Evolutionary conservation across 2,797 vertebrate species (phyloP).

Genomic region (Sciaenops ocellatus): DNA sequence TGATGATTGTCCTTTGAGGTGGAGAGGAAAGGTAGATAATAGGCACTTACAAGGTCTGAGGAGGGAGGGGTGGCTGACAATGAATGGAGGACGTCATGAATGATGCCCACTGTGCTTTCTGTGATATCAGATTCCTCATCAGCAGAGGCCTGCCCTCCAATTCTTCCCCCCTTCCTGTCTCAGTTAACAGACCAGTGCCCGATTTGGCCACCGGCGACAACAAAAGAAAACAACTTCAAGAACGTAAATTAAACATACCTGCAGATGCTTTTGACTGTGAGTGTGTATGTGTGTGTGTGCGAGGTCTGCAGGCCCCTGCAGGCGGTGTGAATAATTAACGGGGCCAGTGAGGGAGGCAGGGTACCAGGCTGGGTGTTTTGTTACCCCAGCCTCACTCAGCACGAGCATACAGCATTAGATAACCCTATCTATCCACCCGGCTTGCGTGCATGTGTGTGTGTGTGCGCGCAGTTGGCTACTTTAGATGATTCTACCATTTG

Average conservation of each 20-base stretch:
- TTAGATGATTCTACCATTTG: constrained; percentile 79
- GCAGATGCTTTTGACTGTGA: constrained; percentile 61
- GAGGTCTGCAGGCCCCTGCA: constrained; percentile 67
- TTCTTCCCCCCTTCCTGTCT: constrained; percentile 42
- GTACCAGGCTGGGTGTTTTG: constrained; percentile 76
- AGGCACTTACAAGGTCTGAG: constrained; percentile 58
- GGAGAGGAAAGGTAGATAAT: constrained; percentile 55
- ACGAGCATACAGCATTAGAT: constrained; percentile 76
- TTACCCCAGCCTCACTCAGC: constrained; percentile 79
- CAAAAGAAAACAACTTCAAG: constrained; percentile 72
- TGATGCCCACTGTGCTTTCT: constrained; percentile 58
- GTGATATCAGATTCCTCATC: constrained; percentile 67
- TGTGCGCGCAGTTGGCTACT: constrained; percentile 62
- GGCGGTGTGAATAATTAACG: constrained; percentile 82
- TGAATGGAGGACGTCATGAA: constrained; percentile 63
- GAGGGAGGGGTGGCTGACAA: constrained; percentile 42
- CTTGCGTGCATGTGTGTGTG: constrained; percentile 55
- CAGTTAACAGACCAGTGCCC: constrained; percentile 59
- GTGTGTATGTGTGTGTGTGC: constrained; percentile 2
- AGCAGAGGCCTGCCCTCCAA: constrained; percentile 28
- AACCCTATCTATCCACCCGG: constrained; percentile 68
- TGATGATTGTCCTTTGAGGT: constrained; percentile 46
- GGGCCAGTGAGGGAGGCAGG: constrained; percentile 63
- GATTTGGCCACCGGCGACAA: constrained; percentile 63
- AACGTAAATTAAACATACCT: constrained; percentile 75